A percentile compares a stretch with the other conserved stretches of the same genome.
Conservation (phyloP, 2,113 vertebrate genomes). For the Colistium nudipinnis region DNA sequence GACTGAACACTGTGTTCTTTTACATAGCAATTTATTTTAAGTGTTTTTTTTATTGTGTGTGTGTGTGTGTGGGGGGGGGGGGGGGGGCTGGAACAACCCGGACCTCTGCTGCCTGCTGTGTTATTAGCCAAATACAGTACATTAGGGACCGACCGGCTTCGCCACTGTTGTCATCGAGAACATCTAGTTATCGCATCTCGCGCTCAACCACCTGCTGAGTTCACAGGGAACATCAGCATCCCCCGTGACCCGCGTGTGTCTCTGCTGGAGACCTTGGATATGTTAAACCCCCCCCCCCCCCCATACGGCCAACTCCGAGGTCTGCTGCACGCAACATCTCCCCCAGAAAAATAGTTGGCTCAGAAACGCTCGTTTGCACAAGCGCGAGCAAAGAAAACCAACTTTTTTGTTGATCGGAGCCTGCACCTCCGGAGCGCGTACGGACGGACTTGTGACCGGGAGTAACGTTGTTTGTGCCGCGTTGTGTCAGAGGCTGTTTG, state of each 20-base stretch:
- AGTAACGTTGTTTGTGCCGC: constrained; percentile 34
- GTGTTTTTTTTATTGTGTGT: constrained; percentile 51
- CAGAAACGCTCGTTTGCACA: constrained; percentile 21
- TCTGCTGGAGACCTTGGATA: constrained; percentile 82
- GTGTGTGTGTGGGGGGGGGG: constrained; percentile 13
- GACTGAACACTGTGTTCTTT: constrained; percentile 54
- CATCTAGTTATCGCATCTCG: constrained; percentile 83
- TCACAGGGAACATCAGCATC: constrained; percentile 77
- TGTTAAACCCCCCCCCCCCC: constrained; percentile 78
- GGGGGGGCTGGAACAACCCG: constrained; percentile 6
- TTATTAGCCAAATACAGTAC: constrained; percentile 75
- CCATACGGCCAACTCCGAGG: constrained; percentile 64
- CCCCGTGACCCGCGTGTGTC: constrained; percentile 71
- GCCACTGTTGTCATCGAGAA: constrained; percentile 73
- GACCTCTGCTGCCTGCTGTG: constrained; percentile 72
- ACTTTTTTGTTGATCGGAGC: constrained; percentile 38
- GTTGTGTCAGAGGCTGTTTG: constrained; percentile 57
- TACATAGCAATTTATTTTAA: constrained; percentile 44
- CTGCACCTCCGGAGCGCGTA: constrained; percentile 32
- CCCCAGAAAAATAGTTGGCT: constrained; percentile 57
- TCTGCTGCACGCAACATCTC: constrained; percentile 39
- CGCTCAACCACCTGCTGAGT: constrained; percentile 80
- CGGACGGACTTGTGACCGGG: constrained; percentile 26
- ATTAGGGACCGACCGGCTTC: constrained; percentile 65
- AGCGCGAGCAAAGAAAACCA: constrained; percentile 41